Percentiles rank a stretch among this genome's conserved stretches.
Evolutionary conservation across 2,113 vertebrate species (phyloP).

Genomic region (Isurus oxyrinchus): DNA sequence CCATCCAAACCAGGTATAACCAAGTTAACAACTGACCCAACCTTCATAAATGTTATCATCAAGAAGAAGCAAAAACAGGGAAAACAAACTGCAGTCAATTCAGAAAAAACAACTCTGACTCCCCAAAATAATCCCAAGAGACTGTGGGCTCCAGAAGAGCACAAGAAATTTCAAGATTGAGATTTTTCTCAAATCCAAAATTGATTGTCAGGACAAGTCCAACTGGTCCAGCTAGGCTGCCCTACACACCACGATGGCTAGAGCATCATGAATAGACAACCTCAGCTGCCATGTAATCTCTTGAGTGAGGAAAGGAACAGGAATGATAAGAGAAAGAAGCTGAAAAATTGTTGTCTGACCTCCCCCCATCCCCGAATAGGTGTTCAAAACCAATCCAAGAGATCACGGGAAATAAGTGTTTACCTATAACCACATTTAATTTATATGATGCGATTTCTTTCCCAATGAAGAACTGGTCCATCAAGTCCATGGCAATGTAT

Average conservation of each 20-base stretch:
- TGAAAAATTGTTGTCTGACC: background rate
- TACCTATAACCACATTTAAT: background rate
- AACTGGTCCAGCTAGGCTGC: background rate
- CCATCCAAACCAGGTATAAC: background rate
- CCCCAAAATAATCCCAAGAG: background rate
- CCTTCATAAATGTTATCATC: background rate
- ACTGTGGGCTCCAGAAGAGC: background rate
- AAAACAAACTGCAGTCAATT: background rate
- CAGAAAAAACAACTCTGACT: background rate
- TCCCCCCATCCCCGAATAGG: background rate
- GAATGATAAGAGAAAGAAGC: too few species aligned
- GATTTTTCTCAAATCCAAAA: background rate
- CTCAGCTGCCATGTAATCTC: too few species aligned
- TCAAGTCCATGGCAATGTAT: background rate
- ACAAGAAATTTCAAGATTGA: background rate
- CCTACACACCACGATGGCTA: background rate
- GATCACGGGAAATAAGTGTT: background rate
- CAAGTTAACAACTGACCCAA: background rate
- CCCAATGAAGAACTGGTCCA: background rate
- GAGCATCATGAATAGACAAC: too few species aligned
- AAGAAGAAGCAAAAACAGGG: background rate
- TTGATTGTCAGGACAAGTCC: too few species aligned
- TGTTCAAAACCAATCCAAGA: background rate
- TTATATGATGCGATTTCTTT: background rate
- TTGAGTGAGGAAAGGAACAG: too few species aligned